Base-by-base conservation (phyloP, 2,113 vertebrate genomes). In the Pipra filicauda region DNA sequence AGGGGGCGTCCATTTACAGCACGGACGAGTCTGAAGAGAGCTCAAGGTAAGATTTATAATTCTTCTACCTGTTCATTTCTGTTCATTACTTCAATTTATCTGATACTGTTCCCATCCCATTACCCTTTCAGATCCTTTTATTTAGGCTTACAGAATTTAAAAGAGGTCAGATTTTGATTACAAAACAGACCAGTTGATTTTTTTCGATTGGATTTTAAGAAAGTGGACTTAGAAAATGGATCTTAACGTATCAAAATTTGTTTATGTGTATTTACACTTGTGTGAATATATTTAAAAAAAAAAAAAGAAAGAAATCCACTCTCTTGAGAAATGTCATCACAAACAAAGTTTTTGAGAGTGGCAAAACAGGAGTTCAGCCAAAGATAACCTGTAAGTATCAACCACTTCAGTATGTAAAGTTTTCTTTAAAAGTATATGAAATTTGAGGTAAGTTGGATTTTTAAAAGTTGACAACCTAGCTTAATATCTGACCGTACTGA, bases 1-100 rank as follows among this genome's bases (percentile, higher is more conserved):
- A 98, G 98, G 99, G 99, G 99, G 98, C 98, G 99, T 99, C 99
- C 99, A 98, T 99, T 99, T 99, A 99, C 99, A 99, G 99, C 99
- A 99, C 99, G 97, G 98, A 98, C 98, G 97, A 98, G 98, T 98
- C 99, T 99, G 99, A 99, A 99, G 99, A 99, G 97, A 98, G 93
- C 92, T 94, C 49, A 97, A 99, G 99, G 99, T 99, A 99, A 98
- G 99, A 99, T 95, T 97, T 97, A 96, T 87, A 58, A 93, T 95
- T 97, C 89, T 97, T 97, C 70, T 97, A 93, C 88, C 96, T 97
- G 81, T 97, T 97, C 89, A 97, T 97, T 97, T 93, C 85, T 97
- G 77, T 98, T 97, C 96, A 94, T 97, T 95, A 78, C 94, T 93
- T 97, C 92, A 92, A 59, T 94, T 94, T 91, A 94, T 97, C 77